These are phyloP conservation scores for Dermolepida albohirtum DNA, from an alignment of 2,888 invertebrate genomes.

Conservation along the genomic window DNA sequence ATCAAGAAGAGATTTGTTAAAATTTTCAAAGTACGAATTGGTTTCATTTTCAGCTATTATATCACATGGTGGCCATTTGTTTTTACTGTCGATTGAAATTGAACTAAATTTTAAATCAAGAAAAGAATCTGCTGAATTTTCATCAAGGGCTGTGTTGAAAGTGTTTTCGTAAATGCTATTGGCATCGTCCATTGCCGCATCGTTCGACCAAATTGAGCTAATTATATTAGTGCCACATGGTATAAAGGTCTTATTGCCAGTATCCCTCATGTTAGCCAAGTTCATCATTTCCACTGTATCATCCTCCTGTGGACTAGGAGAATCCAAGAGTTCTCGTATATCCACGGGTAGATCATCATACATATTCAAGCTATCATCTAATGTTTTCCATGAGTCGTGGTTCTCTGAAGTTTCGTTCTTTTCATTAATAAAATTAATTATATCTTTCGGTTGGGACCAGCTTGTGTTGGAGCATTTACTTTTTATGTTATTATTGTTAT, in stretches of 20 bases:
- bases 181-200: constrained; percentile 49
- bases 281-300: constrained; percentile 57
- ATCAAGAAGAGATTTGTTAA: constrained; percentile 52
- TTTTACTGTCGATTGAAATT: constrained; percentile 48
- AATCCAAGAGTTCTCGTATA: constrained; percentile 71
- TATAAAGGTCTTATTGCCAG: constrained; percentile 60
- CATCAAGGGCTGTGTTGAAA: constrained; percentile 50
- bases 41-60: constrained; percentile 57
- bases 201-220: constrained; percentile 68
- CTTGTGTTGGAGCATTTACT: constrained; percentile 30
- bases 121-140: constrained; percentile 47
- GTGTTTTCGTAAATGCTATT: constrained; percentile 50
- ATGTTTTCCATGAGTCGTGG: constrained; percentile 40
- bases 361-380: constrained; percentile 63
- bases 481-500: constrained; percentile 47
- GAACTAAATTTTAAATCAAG: constrained; percentile 55
- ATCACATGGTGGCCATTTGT: constrained; percentile 43
- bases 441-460: constrained; percentile 33
- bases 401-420: constrained; percentile 43
- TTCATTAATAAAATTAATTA: constrained; percentile 32
- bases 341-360: constrained; percentile 74
- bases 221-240: constrained; percentile 67
- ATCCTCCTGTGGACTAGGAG: constrained; percentile 67
- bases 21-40: constrained; percentile 63
- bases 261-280: constrained; percentile 56